Conservation (phyloP, 1,140 invertebrate species). For the Drosophila trapezifrons region DNA sequence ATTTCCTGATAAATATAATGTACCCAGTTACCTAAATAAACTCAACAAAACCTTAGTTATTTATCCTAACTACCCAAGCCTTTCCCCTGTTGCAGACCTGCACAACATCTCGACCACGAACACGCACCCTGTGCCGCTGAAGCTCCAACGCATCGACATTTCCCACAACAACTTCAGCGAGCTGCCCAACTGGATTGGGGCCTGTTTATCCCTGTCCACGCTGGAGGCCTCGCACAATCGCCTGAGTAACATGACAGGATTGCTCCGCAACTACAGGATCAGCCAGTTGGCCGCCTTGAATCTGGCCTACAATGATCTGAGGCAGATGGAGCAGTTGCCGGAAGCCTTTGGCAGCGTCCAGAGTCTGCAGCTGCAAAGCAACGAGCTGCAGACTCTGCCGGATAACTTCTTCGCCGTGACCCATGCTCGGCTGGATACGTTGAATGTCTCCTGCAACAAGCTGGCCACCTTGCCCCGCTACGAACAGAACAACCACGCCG, state of each 20-base stretch:
- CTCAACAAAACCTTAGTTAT: too few species aligned
- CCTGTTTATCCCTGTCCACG: conserved; percentile 89
- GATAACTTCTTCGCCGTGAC: conserved; percentile 89
- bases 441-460: conserved; percentile 92
- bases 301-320: conserved; percentile 90
- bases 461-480: conserved; percentile 87
- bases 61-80: not conserved
- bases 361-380: conserved; percentile 91
- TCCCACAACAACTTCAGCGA: conserved; percentile 90
- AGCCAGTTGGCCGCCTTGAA: conserved; percentile 89
- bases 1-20: not conserved
- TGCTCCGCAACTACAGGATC: conserved; percentile 89
- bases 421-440: conserved; percentile 88
- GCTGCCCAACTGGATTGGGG: conserved; percentile 91
- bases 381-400: conserved; percentile 89
- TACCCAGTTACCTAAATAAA: too few species aligned
- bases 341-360: conserved; percentile 88
- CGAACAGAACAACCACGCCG: conserved; percentile 86
- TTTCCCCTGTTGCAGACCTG: conserved; percentile 72
- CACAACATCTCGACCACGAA: conserved; percentile 63
- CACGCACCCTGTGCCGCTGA: conserved; percentile 85
- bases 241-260: conserved; percentile 88
- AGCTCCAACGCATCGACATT: conserved; percentile 90
- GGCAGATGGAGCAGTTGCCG: conserved; percentile 88
- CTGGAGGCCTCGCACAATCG: conserved; percentile 91